These are phyloP conservation scores for Anthopleura sola DNA, from an alignment of 64 coral and sea anemone species.

Conservation along the genomic window DNA sequence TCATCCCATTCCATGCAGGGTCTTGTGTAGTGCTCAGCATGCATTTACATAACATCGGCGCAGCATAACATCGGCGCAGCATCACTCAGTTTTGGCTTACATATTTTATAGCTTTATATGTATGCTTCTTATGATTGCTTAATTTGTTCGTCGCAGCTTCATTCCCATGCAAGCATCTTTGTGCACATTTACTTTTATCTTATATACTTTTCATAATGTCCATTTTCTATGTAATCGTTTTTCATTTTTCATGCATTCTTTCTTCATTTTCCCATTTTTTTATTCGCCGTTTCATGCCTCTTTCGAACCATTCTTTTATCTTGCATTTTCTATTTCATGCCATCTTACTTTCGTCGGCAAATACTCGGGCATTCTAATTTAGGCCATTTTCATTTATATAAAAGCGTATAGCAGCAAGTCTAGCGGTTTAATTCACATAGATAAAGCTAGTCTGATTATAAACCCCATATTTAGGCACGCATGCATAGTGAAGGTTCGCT, in stretches of 20 bases:
- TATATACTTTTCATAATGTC: too few species aligned
- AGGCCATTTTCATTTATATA: not conserved
- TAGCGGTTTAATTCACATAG: constrained; percentile 34
- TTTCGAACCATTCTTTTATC: not conserved
- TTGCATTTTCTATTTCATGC: not conserved
- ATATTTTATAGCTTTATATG: too few species aligned
- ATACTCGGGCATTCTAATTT: not conserved
- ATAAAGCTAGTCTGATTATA: constrained; percentile 84
- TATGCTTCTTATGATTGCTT: too few species aligned
- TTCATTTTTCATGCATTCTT: not conserved
- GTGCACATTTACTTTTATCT: too few species aligned
- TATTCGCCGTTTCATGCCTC: not conserved
- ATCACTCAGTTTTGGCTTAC: too few species aligned
- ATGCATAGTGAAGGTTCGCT: constrained; percentile 78
- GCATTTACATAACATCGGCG: too few species aligned
- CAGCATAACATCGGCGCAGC: too few species aligned
- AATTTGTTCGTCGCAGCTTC: too few species aligned
- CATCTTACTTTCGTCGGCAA: not conserved
- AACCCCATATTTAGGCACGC: constrained; percentile 70
- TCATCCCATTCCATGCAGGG: too few species aligned
- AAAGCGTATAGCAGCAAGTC: not conserved
- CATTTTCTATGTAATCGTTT: too few species aligned
- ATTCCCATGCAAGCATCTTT: too few species aligned
- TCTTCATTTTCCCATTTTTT: not conserved
- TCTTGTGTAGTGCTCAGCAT: too few species aligned